These are phyloP conservation scores for Xestia rhomboidea DNA, from an alignment of 2,888 invertebrate species.

Conservation along the genomic window DNA sequence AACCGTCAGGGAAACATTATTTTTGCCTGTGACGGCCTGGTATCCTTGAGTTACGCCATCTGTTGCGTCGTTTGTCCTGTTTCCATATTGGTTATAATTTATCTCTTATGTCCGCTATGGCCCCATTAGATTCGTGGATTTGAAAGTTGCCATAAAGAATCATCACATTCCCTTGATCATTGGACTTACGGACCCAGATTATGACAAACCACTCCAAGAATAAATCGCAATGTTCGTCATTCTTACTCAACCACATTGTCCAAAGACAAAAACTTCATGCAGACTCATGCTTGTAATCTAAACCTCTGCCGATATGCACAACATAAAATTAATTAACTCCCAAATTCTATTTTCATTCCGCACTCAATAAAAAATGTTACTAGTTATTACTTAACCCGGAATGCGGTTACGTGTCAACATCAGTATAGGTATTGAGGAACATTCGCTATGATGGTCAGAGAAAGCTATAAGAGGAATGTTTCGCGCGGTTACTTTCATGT, in stretches of 20 bases:
- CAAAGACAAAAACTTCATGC: neutral
- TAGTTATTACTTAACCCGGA: constrained; percentile 62
- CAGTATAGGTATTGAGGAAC: constrained; percentile 60
- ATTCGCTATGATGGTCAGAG: constrained; percentile 74
- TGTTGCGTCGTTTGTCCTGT: constrained; percentile 60
- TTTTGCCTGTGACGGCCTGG: constrained; percentile 60
- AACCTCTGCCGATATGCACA: neutral
- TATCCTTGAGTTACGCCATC: constrained; percentile 70
- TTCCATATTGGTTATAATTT: constrained; percentile 39
- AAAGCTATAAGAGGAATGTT: constrained; percentile 78
- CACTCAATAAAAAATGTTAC: constrained; percentile 37
- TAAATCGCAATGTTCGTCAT: neutral
- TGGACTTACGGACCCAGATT: neutral
- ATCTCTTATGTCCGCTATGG: constrained; percentile 23
- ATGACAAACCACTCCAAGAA: neutral
- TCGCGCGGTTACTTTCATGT: constrained; percentile 81
- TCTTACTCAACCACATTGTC: neutral
- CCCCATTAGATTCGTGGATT: neutral
- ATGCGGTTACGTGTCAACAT: constrained; percentile 69
- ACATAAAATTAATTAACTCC: constrained; percentile 23
- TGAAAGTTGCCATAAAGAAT: neutral
- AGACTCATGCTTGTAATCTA: neutral
- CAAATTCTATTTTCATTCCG: constrained; percentile 36
- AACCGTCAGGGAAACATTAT: constrained; percentile 54
- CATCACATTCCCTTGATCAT: neutral